Evolutionary conservation across 1,140 invertebrate genomes (phyloP), one percentile per base, ranked within the genome.

Genomic region (Penaeus japonicus): DNA sequence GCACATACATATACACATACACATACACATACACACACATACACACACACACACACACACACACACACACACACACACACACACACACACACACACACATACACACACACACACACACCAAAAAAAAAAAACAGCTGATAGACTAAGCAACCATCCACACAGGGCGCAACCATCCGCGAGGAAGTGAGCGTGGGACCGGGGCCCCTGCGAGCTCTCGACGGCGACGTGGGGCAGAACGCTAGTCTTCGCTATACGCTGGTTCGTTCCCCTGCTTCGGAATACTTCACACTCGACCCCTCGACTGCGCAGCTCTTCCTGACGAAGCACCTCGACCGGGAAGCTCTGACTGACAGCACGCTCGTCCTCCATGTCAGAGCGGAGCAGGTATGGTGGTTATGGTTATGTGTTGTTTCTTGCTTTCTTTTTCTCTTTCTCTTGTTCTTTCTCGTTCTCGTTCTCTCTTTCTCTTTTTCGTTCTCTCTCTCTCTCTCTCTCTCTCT

Each of bases 281-380:
- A 95, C 0, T 97, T 97, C 92, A 93, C 95, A 88, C 96, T 98
- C 39, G 96, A 98, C 92, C 93, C 94, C 1, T 94, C 95, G 55
- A 96, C 96, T 7, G 98, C 97, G 12, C 55, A 35, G 95, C 97
- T 0, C 94, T 99, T 17, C 95, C 96, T 90, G 59, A 84, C 70
- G n/a, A 87, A 39, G 17, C 86, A 87, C 78, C 79, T 91, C 27
- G 90, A 89, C 77, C 30, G 89, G 35, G 90, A 91, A 65, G 78
- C 18, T 15, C 75, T 91, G 0, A 24, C 62, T 1, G 94, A 97
- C 24, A 94, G 95, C 83, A 93, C 95, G 7, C 93, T 95, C 0
- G 93, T 96, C 0, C 93, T 95, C 0, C 97, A 97, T 89, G 95
- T 96, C 65, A 94, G 97, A 32, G 94, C 96, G 20, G 94, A 85